Percentiles rank a stretch among this genome's conserved stretches.
phyloP scores from a whole-genome alignment of 2,888 invertebrate species.

The Cordilura impudica region DNA sequence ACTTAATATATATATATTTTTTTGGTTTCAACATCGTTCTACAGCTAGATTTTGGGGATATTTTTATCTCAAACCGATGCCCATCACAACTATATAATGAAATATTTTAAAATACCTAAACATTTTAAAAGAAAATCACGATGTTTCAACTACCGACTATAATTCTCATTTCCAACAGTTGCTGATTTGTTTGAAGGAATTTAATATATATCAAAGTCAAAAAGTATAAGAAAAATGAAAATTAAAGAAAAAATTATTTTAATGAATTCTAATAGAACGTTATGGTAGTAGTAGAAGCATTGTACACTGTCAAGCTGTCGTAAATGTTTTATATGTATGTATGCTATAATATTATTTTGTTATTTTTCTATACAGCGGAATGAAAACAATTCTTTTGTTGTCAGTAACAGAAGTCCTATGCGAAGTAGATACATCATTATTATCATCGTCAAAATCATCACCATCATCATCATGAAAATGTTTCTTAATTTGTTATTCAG shows the following conservation, averaged over 20 bases:
- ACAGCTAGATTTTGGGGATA: too few species aligned
- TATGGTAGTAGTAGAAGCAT: background rate
- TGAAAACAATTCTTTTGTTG: constrained; percentile 6
- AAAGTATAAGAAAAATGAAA: background rate
- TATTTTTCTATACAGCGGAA: background rate
- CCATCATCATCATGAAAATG: constrained; percentile 9
- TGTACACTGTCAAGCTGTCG: constrained; percentile 30
- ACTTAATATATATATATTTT: too few species aligned
- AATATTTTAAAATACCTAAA: too few species aligned
- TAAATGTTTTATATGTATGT: constrained; percentile 17
- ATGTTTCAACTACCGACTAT: too few species aligned
- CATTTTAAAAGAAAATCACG: too few species aligned
- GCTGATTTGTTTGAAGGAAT: constrained; percentile 12
- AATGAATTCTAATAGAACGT: constrained; percentile 22
- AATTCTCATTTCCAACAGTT: too few species aligned
- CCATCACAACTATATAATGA: too few species aligned
- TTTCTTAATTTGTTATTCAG: constrained; percentile 20
- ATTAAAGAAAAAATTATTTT: constrained; percentile 11
- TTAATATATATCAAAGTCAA: constrained; percentile 20
- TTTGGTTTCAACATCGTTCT: too few species aligned
- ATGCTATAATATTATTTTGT: background rate
- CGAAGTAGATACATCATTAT: constrained; percentile 29
- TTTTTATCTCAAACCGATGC: too few species aligned
- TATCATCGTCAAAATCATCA: background rate
- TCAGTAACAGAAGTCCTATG: background rate